Conservation (phyloP, 1,140 invertebrate genomes). For the Diachasmimorpha longicaudata region DNA sequence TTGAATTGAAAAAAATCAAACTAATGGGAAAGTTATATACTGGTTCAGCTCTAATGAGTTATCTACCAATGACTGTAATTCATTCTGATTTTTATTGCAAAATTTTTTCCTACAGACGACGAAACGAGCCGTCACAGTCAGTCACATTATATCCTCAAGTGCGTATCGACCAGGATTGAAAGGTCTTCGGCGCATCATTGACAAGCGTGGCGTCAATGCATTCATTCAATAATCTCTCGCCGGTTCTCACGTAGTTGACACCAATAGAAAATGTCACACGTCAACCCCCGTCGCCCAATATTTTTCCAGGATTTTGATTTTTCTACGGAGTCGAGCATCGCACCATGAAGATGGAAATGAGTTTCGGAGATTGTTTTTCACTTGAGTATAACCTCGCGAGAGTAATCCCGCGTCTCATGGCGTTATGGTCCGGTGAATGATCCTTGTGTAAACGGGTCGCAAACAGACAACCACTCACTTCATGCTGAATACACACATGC, state of each 20-base stretch:
- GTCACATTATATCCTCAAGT: not conserved
- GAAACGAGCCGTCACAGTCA: not conserved
- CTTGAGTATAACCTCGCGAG: constrained; percentile 25
- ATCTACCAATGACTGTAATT: no score
- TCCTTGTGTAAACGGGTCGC: constrained; percentile 36
- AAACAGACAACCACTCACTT: constrained; percentile 16
- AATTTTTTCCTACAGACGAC: not conserved
- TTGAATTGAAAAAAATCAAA: no score
- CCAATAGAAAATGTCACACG: not conserved
- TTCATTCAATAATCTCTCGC: not conserved
- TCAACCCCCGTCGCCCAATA: not conserved
- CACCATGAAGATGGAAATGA: constrained; percentile 17
- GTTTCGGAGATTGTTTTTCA: constrained; percentile 29
- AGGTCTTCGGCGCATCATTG: not conserved
- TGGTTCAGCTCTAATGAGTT: no score
- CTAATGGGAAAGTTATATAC: no score
- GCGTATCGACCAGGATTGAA: not conserved
- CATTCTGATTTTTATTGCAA: no score
- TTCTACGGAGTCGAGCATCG: not conserved
- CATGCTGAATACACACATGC: not conserved
- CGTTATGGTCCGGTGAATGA: constrained; percentile 34
- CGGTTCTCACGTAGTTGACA: not conserved
- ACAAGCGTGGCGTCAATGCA: not conserved
- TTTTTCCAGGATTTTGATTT: not conserved
- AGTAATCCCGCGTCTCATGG: constrained; percentile 16